A percentile compares a stretch with the other conserved stretches of the same genome.
Conservation (phyloP, 2,113 vertebrate genomes). For the Scopus umbretta region DNA sequence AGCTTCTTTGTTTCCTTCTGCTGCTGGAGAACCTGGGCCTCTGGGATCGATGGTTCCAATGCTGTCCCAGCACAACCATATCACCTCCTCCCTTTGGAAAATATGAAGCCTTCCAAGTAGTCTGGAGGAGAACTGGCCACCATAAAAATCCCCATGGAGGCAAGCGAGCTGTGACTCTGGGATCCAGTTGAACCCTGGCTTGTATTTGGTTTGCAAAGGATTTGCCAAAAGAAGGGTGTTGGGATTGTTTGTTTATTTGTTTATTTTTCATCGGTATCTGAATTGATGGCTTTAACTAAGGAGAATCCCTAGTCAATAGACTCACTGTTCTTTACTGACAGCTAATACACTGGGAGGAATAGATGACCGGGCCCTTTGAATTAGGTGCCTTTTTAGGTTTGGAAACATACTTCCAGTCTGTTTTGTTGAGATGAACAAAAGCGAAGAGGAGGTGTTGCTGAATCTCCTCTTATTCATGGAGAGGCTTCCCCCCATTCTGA, state of each 20-base stretch:
- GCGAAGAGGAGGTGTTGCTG: not conserved
- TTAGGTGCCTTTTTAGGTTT: not conserved
- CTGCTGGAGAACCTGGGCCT: conserved; percentile 46
- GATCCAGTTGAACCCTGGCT: not conserved
- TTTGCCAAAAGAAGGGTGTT: not conserved
- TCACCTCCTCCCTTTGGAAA: conserved; percentile 33
- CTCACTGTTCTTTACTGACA: not conserved
- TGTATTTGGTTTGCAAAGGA: not conserved
- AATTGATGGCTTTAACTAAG: not conserved
- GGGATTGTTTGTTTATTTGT: not conserved
- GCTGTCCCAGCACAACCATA: not conserved
- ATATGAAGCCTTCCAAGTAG: conserved; percentile 9
- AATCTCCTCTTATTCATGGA: not conserved
- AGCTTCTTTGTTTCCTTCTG: conserved; percentile 36
- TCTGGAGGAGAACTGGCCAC: not conserved
- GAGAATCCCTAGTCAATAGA: not conserved
- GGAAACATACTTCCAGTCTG: not conserved
- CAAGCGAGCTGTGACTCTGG: not conserved
- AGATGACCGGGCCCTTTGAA: not conserved
- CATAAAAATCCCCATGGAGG: not conserved
- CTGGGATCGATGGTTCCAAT: conserved; percentile 34
- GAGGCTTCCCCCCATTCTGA: not conserved
- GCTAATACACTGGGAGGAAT: not conserved
- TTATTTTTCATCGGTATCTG: not conserved
- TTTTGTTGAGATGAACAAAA: not conserved